Base-by-base conservation (phyloP, 2,113 vertebrate genomes). In the Morone chrysops region DNA sequence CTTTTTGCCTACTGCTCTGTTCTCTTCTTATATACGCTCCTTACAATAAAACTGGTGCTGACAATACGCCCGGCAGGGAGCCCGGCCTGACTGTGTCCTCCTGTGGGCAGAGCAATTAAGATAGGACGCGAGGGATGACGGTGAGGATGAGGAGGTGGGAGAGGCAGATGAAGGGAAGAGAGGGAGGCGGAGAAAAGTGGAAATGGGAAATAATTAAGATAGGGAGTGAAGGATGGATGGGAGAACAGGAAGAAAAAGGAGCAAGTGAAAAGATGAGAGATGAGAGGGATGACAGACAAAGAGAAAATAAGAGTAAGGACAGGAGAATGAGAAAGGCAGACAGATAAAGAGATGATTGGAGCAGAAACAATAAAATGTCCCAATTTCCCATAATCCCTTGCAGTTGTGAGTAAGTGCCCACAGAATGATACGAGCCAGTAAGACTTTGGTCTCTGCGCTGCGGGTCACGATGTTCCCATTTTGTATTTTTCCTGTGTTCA, bases 311-410 rank as follows among this genome's bases (percentile, higher is more conserved):
- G 41, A 67, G 38, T 9, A 4, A 50, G 56, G 76, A 16, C 56
- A 60, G 18, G 43, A 70, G 63, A 59, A 22, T 9, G 66, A 62
- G 47, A 56, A 69, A 70, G 45, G 38, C 20, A 40, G 13, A 38
- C 50, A 54, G 74, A 89, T 87, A 81, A 85, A 79, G 67, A 75
- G 61, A 47, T 50, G 86, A 90, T 80, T 83, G 73, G 51, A 77
- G 69, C 80, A 82, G 75, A 86, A 84, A 90, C 77, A 87, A 88
- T 81, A 65, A 84, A 89, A 90, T 75, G 81, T 78, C 71, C 75
- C 74, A 83, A 69, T 91, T 88, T 90, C 81, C 83, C 87, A 85
- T 75, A 91, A 90, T 89, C 85, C 87, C 53, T 80, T 80, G 81
- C 85, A 90, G 70, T 63, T 67, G 75, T 78, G 81, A 69, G 82